Evolutionary conservation across 2,113 vertebrate species (phyloP), one percentile per base, ranked within the genome.

Genomic region (Martes martes): DNA sequence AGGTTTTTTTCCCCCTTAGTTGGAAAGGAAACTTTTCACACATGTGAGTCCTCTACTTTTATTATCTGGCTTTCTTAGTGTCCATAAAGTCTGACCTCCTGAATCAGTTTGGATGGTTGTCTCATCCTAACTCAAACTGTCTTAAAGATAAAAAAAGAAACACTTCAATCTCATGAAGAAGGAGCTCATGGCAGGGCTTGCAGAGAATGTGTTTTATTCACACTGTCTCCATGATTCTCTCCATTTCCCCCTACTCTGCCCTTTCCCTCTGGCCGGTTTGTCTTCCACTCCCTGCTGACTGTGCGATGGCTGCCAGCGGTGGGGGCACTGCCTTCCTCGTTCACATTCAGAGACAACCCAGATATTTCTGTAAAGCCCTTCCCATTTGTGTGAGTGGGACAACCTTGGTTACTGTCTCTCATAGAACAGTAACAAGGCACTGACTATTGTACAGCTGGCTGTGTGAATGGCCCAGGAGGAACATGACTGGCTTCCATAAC

Each of bases 401-500:
- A 39, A 2, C 19, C 50, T 88, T 69, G 24, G 6, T 82, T 88
- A 55, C 67, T 59, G 15, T 16, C 39, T 1, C 55, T 63, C 55
- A 13, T 82, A 42, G 50, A 67, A 36, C 59, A 81, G 10, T 81
- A 24, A 59, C 13, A 57, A 65, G 28, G 65, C 2, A 31, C 59
- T 61, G 42, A 55, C 16, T 47, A 19, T 13, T 26, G 82, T 55
- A 36, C 18, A 78, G 26, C 42, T 52, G 31, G 9, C 5, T 24
- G 1, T 33, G 26, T 78, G 65, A 91, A 14, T 16, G 67, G 16
- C 39, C 14, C 11, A 26, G 5, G 21, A 81, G 50, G 67, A 39
- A 2, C 2, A 31, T 39, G 24, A 13, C 33, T 74, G 47, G 14
- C 28, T 45, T 67, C 33, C n/a, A 1, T 0, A 9, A n/a, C 4